Evolutionary conservation across 2,888 invertebrate species (phyloP).

Genomic region (Microdon myrmicae): DNA sequence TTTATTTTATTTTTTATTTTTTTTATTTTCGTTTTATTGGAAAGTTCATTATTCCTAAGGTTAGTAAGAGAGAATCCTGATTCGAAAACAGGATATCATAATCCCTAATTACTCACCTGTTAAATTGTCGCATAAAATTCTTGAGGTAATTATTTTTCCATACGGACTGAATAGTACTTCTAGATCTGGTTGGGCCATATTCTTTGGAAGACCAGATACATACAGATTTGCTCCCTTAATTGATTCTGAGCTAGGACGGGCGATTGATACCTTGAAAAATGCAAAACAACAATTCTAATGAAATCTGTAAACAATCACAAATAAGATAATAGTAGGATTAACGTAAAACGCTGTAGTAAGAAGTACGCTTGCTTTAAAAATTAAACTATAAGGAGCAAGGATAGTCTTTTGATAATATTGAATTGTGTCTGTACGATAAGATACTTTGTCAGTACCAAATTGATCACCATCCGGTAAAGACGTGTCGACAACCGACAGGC

Average conservation of each 20-base stretch:
- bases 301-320: too few relatives aligned
- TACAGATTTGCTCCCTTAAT: slow-evolving; percentile 95
- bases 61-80: slow-evolving; percentile 15
- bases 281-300: not conserved
- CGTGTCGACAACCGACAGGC: too few relatives aligned
- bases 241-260: slow-evolving; percentile 91
- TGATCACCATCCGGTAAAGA: too few relatives aligned
- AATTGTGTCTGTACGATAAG: too few relatives aligned
- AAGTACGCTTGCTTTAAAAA: too few relatives aligned
- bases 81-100: slow-evolving; percentile 18
- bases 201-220: slow-evolving; percentile 90
- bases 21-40: slow-evolving; percentile 21
- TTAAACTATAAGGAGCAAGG: not conserved
- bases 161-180: slow-evolving; percentile 84
- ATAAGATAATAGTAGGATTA: too few relatives aligned
- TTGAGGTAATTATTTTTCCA: slow-evolving; percentile 85
- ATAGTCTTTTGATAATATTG: not conserved
- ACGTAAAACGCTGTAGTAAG: not conserved
- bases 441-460: too few relatives aligned
- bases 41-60: slow-evolving; percentile 52
- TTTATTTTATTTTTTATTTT: slow-evolving; percentile 21
- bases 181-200: slow-evolving; percentile 86
- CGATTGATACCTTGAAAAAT: slow-evolving; percentile 77
- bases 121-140: slow-evolving; percentile 87
- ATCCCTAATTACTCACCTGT: slow-evolving; percentile 71